These are phyloP conservation scores for Ophion slaviceki DNA, from an alignment of 2,888 invertebrate species.

Conservation along the genomic window DNA sequence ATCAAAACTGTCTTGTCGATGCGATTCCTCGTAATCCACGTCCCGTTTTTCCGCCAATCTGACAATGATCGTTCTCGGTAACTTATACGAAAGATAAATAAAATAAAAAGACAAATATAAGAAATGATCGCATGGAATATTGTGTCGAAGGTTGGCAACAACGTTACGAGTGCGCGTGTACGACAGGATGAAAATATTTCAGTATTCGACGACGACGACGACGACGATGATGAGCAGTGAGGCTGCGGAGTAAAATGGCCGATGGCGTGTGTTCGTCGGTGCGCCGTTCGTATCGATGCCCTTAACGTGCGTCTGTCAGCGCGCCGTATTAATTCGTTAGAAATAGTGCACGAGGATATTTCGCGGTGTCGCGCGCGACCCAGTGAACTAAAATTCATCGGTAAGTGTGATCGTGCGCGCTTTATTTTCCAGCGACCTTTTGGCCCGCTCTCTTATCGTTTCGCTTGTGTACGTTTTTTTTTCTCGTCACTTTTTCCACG, in stretches of 20 bases:
- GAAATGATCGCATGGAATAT: not conserved
- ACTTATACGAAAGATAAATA: not conserved
- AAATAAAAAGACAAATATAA: not conserved
- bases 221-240: constrained; percentile 19
- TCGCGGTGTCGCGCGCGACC: constrained; percentile 7
- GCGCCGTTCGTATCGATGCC: constrained; percentile 68
- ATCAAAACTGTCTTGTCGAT: not conserved
- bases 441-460: not conserved
- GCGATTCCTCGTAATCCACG: not conserved
- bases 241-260: constrained; percentile 78
- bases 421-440: not conserved
- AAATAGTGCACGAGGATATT: constrained; percentile 17
- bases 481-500: not conserved
- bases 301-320: constrained; percentile 45
- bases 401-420: not conserved
- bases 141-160: constrained; percentile 23
- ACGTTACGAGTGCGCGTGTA: constrained; percentile 1
- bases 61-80: not conserved
- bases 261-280: constrained; percentile 77
- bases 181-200: constrained; percentile 23
- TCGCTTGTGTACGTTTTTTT: not conserved
- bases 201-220: not conserved
- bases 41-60: not conserved
- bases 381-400: not conserved
- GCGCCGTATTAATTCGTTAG: constrained; percentile 14